These are phyloP conservation scores for Diglossa brunneiventris DNA, from an alignment of 2,113 vertebrate genomes.

Conservation along the genomic window DNA sequence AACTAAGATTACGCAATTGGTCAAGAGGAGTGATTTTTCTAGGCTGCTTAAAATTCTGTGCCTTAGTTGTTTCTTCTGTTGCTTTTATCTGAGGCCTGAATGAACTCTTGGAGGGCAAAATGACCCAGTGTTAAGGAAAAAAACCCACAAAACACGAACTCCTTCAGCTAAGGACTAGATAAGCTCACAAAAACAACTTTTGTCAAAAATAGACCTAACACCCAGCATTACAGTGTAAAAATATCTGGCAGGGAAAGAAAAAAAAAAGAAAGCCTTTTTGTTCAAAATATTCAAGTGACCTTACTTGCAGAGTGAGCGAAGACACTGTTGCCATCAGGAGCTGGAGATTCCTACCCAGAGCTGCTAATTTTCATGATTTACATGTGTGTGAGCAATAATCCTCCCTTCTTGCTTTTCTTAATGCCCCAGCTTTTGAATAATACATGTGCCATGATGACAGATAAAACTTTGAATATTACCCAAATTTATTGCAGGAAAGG, in stretches of 20 bases:
- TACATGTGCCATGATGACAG: neutral
- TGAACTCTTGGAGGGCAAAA: neutral
- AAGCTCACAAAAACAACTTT: neutral
- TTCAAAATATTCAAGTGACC: neutral
- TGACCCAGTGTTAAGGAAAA: neutral
- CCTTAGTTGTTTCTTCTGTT: neutral
- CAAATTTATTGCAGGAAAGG: neutral
- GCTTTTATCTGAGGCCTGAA: constrained; percentile 9
- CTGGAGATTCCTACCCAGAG: neutral
- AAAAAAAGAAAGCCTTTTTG: neutral
- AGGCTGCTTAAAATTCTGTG: constrained; percentile 48
- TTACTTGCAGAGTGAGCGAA: neutral
- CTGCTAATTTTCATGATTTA: neutral
- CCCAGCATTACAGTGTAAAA: neutral
- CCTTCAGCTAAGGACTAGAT: neutral
- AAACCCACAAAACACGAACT: rapidly evolving
- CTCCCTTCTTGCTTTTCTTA: neutral
- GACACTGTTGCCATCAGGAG: neutral
- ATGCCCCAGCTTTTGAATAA: neutral
- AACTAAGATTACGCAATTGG: neutral
- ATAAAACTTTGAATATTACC: neutral
- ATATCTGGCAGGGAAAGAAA: neutral
- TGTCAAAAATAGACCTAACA: neutral
- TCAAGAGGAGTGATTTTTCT: neutral
- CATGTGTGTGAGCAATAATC: neutral